Evolutionary conservation across 1,140 invertebrate species (phyloP).

Genomic region (Harpegnathos saltator): DNA sequence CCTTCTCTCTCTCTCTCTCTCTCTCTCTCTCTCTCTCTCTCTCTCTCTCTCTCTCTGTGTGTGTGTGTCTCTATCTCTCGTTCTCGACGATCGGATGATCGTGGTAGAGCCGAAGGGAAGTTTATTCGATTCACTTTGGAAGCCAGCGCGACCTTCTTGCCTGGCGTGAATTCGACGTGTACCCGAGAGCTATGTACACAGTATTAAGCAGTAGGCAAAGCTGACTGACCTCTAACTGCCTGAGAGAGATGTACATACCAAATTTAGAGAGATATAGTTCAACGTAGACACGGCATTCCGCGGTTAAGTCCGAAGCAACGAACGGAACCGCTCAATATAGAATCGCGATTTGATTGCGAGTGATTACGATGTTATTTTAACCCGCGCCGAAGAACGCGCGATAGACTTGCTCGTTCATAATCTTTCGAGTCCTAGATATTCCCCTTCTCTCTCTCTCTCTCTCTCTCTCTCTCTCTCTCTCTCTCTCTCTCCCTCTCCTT

Average conservation of each 20-base stretch:
- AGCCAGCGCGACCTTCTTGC: not conserved
- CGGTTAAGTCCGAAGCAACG: slow-evolving; percentile 19
- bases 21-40: too few species aligned
- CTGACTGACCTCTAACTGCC: slow-evolving; percentile 26
- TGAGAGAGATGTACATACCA: not conserved
- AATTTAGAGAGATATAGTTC: not conserved
- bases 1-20: too few species aligned
- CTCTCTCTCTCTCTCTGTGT: too few species aligned
- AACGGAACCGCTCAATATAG: slow-evolving; percentile 14
- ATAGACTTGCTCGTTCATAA: not conserved
- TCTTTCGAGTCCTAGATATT: not conserved
- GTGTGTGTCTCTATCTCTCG: too few species aligned
- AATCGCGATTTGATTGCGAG: not conserved
- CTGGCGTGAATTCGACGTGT: not conserved
- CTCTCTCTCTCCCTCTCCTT: not conserved
- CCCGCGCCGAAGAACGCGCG: not conserved
- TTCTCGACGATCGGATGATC: not conserved
- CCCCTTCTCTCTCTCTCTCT: not conserved
- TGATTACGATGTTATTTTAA: slow-evolving; percentile 11
- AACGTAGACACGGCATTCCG: not conserved
- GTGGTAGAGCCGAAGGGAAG: too few species aligned
- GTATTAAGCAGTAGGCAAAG: not conserved
- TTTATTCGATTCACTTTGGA: not conserved
- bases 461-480: not conserved
- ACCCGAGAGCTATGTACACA: not conserved